phyloP scores from a whole-genome alignment of 2,113 vertebrate genomes.

The Upupa epops region DNA sequence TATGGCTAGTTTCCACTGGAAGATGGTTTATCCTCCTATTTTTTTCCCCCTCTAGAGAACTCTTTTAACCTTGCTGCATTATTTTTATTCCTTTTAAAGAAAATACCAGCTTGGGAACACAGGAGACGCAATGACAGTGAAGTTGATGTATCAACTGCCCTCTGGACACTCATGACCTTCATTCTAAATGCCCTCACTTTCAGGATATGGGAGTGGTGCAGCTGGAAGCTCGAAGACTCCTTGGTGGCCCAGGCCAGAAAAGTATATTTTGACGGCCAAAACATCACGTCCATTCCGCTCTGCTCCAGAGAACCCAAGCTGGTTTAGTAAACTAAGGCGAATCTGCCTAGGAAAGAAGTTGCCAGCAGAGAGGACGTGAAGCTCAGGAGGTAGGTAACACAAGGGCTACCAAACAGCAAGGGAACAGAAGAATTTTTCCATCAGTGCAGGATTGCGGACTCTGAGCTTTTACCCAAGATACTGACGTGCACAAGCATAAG shows the following conservation, averaged over 20 bases:
- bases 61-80: background rate
- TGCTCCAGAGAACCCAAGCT: background rate
- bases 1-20: background rate
- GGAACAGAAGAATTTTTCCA: background rate
- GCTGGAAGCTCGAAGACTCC: background rate
- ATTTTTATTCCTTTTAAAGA: background rate
- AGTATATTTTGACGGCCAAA: background rate
- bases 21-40: background rate
- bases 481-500: background rate
- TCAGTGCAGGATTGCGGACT: background rate
- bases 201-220: slow-evolving; percentile 33
- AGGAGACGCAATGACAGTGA: background rate
- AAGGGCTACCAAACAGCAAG: background rate
- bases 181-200: background rate
- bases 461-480: background rate
- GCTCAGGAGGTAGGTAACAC: background rate
- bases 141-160: background rate
- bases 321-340: background rate
- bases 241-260: background rate
- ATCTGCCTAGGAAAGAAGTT: background rate
- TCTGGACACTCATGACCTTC: slow-evolving; percentile 7
- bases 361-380: background rate
- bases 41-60: background rate
- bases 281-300: background rate
- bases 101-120: slow-evolving; percentile 24